A percentile compares a stretch with the other conserved stretches of the same genome.
phyloP scores from a whole-genome alignment of 2,113 vertebrate species.

The Pipra filicauda region DNA sequence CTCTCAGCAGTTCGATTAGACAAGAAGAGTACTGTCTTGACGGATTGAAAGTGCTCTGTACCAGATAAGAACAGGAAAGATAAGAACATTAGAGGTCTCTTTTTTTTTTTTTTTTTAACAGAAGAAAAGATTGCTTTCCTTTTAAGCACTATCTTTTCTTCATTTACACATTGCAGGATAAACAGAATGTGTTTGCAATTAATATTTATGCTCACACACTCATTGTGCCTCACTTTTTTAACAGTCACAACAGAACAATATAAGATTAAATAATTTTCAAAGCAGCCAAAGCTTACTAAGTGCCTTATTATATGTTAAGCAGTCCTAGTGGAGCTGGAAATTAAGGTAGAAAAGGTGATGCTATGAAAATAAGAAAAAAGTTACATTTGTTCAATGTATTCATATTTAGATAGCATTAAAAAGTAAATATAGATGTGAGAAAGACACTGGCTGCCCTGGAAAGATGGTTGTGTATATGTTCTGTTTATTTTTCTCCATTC shows the following conservation, averaged over 20 bases:
- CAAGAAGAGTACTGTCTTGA: conserved; percentile 54
- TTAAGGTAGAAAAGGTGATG: neutral
- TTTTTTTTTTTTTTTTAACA: neutral
- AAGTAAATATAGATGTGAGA: neutral
- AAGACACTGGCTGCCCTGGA: neutral
- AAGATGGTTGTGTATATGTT: neutral
- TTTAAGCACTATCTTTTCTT: conserved; percentile 14
- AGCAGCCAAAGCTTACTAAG: neutral
- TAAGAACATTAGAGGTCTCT: conserved; percentile 15
- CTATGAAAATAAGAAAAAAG: neutral
- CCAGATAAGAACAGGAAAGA: conserved; percentile 52
- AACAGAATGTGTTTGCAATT: conserved; percentile 19
- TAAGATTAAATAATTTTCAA: neutral
- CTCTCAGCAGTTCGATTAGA: conserved; percentile 55
- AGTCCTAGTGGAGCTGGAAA: neutral
- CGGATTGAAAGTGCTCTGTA: conserved; percentile 26
- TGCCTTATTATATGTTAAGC: neutral
- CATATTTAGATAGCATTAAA: neutral
- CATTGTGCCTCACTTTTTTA: neutral
- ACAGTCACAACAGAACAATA: neutral
- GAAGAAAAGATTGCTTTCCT: conserved; percentile 1
- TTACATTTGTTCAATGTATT: neutral
- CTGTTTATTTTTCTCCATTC: neutral
- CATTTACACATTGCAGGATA: neutral
- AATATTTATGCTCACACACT: neutral